Evolutionary conservation across 2,888 invertebrate species (phyloP).

Genomic region (Morpho helenor): DNA sequence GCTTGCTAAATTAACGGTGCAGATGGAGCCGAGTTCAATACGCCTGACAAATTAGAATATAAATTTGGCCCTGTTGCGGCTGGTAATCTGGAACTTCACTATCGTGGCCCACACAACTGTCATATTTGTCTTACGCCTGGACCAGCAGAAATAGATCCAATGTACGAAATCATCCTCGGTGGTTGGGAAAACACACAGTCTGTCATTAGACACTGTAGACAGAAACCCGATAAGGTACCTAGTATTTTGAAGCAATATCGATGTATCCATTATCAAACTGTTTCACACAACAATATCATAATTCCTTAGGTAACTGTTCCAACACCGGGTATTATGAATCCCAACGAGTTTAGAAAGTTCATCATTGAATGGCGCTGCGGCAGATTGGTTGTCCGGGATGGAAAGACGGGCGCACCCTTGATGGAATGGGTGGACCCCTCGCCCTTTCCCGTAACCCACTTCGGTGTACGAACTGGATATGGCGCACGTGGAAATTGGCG

Average conservation of each 20-base stretch:
- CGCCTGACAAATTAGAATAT: constrained; percentile 80
- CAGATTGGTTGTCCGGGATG: constrained; percentile 69
- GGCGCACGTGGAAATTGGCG: constrained; percentile 83
- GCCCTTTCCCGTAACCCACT: constrained; percentile 80
- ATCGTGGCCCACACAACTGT: constrained; percentile 82
- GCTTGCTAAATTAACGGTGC: constrained; percentile 48
- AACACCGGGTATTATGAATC: constrained; percentile 78
- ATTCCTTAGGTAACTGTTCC: constrained; percentile 75
- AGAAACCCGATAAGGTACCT: constrained; percentile 81
- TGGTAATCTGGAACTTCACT: constrained; percentile 77
- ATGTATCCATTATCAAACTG: neutral
- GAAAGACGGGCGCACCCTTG: constrained; percentile 66
- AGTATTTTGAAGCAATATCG: constrained; percentile 33
- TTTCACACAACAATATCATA: constrained; percentile 21
- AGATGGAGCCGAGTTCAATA: constrained; percentile 77
- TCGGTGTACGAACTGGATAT: constrained; percentile 82
- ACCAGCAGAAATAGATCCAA: constrained; percentile 78
- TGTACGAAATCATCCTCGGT: constrained; percentile 84
- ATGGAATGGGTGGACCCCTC: constrained; percentile 81
- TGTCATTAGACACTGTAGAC: constrained; percentile 81
- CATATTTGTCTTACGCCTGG: constrained; percentile 80
- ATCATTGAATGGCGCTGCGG: constrained; percentile 79
- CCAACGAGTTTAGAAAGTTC: constrained; percentile 78
- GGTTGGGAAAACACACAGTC: constrained; percentile 84
- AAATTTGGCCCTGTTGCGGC: constrained; percentile 76